These are phyloP conservation scores for Metellina segmentata DNA, from an alignment of 2,888 invertebrate species.

Conservation along the genomic window DNA sequence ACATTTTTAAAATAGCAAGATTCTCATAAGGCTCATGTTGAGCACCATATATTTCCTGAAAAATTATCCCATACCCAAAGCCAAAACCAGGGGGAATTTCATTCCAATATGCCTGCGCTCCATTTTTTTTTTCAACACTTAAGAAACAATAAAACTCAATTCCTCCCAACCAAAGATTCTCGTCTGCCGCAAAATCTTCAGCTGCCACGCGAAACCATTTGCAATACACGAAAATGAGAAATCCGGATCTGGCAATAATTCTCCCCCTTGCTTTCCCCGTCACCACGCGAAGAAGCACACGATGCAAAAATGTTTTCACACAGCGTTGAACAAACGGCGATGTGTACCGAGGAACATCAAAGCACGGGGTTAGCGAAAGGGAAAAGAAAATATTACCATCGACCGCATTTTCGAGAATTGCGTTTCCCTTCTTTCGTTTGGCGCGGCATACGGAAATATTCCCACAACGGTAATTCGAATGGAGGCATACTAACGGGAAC, in stretches of 20 bases:
- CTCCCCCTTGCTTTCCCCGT: neutral
- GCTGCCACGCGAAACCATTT: neutral
- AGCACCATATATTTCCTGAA: too few species aligned
- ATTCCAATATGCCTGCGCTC: too few species aligned
- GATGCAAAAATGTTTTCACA: neutral
- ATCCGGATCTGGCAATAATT: neutral
- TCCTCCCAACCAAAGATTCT: neutral
- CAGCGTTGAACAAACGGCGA: neutral
- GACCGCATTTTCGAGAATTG: slow-evolving; percentile 13
- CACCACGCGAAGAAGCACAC: neutral
- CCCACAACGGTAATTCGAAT: slow-evolving; percentile 53
- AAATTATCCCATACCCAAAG: too few species aligned
- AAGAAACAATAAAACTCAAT: neutral
- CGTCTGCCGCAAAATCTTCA: neutral
- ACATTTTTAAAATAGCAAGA: too few species aligned
- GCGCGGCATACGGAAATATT: slow-evolving; percentile 24
- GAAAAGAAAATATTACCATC: slow-evolving; percentile 35
- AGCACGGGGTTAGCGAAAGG: neutral
- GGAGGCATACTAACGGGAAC: neutral
- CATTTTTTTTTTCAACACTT: neutral
- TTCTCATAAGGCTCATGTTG: too few species aligned
- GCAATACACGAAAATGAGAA: neutral
- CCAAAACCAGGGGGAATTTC: too few species aligned
- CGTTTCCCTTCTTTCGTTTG: neutral
- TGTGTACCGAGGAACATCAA: neutral